phyloP scores from a whole-genome alignment of 2,888 invertebrate genomes.

The Ceramica pisi region DNA sequence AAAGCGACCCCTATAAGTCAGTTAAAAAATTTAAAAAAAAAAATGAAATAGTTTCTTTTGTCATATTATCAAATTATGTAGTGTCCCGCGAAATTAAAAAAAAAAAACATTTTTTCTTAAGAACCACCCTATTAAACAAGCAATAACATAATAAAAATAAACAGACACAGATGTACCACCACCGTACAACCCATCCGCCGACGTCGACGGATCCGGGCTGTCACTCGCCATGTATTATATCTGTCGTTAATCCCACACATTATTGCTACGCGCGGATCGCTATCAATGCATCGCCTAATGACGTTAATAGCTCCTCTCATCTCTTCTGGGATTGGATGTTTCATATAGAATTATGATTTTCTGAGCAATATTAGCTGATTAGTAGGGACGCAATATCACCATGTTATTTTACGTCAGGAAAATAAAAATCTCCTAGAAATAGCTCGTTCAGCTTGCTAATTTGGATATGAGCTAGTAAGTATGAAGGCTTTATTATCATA shows the following conservation, averaged over 20 bases:
- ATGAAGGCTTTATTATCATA: too few species aligned
- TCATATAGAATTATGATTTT: conserved; percentile 3
- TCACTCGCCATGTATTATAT: conserved; percentile 54
- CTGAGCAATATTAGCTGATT: not conserved
- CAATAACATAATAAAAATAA: not conserved
- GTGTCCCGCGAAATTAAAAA: too few species aligned
- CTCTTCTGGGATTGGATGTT: conserved; percentile 20
- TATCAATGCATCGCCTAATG: conserved; percentile 50
- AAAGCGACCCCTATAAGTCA: too few species aligned
- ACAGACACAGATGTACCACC: not conserved
- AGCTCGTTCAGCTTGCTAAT: too few species aligned
- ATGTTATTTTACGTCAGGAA: not conserved
- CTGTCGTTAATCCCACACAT: conserved; percentile 54
- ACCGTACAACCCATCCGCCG: not conserved
- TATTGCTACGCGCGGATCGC: conserved; percentile 43
- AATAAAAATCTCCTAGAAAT: not conserved
- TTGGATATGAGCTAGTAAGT: too few species aligned
- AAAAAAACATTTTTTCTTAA: too few species aligned
- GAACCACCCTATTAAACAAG: too few species aligned
- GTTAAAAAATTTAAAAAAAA: too few species aligned
- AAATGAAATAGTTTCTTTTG: too few species aligned
- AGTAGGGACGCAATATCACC: not conserved
- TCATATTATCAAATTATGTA: too few species aligned
- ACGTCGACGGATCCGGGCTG: conserved; percentile 31
- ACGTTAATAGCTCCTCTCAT: conserved; percentile 46